Base-by-base conservation (phyloP, 2,888 invertebrate genomes). In the Agonopterix heracliana region DNA sequence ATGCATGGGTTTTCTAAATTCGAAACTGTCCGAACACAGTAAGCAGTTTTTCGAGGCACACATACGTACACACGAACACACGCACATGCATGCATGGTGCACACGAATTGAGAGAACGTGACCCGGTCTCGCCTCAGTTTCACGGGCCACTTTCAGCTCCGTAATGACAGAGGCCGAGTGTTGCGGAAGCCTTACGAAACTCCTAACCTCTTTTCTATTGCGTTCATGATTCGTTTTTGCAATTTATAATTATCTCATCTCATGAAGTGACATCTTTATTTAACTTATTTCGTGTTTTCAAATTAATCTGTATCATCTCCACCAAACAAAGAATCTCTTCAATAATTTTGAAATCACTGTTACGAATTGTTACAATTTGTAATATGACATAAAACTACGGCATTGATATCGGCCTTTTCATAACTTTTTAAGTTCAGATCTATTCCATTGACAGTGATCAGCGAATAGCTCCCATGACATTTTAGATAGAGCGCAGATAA, bases 41-140 rank as follows among this genome's bases (percentile, higher is more conserved):
- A 41, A 34, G 43, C 38, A 26, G 5, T 26, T 26, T 26, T 26
- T 26, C 26, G 26, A 26, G 26, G 26, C 26, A 2, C 26, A 26
- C 26, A 26, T 26, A 26, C 26, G 26, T 26, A 26, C 5, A 26
- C 26, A 26, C 26, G 26, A 5, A 26, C 26, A 26, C 26, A 26
- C 14, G 14, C 14, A 14, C 2, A 14, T 26, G 14, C 38, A 35
- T 13, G 55, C 55, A 62, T 64, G 63, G 61, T 61, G 54, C 58
- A 65, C 50, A 61, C 63, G 62, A 72, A 72, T 70, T 64, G 58
- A 71, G 68, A 69, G 70, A 74, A 74, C 66, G 70, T 74, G 75
- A 77, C 74, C 71, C 63, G 71, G 66, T 79, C 74, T 71, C 71
- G 74, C 74, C 70, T 74, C 71, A 74, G 71, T 76, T 81, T 77